Base-by-base conservation (phyloP, 2,797 vertebrate genomes). In the Chrysocyon brachyurus region DNA sequence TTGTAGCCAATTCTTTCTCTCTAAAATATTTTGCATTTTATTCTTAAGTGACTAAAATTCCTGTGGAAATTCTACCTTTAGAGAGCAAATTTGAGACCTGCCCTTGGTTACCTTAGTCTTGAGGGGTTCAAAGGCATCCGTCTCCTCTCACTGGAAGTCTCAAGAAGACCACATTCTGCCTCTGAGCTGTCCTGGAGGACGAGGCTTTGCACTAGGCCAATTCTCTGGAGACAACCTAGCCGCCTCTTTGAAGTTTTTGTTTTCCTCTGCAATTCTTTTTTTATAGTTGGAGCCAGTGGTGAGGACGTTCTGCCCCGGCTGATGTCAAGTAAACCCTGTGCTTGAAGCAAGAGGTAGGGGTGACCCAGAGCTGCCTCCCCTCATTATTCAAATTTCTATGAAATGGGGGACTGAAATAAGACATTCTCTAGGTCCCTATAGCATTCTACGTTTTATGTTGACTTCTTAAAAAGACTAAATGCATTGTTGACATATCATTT, bases 221-320 rank as follows among this genome's bases (percentile, higher is more conserved):
- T 11, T 77, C 92, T 82, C 95, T 3, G 22, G 85, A 86, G 97
- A 82, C 64, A 90, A 49, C 26, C 33, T 56, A 14, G 46, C 21
- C 63, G n/a, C 64, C 59, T 92, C 79, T 68, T 66, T 85, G 52
- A 52, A 70, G 85, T 70, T 68, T 92, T 68, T 88, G 81, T 92
- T 97, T 92, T 36, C 75, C 56, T 94, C 89, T 64, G 52, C 81
- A 85, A 75, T 96, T 90, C 91, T 81, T 93, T 82, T 59, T 94
- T 87, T 79, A 78, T 73, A 56, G 86, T 6, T 73, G 40, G 92
- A 97, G 52, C 66, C 79, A 36, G 54, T n/a, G 72, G 40, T n/a
- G 70, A 92, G 81, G 56, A 73, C 95, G 64, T 2, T 15, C 12
- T 36, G 92, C 66, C 77, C 93, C 81, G 79, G 87, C 66, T 90